A percentile compares a stretch with the other conserved stretches of the same genome.
These are phyloP conservation scores for Coleophora flavipennella DNA, from an alignment of 2,888 invertebrate genomes.

Conservation along the genomic window DNA sequence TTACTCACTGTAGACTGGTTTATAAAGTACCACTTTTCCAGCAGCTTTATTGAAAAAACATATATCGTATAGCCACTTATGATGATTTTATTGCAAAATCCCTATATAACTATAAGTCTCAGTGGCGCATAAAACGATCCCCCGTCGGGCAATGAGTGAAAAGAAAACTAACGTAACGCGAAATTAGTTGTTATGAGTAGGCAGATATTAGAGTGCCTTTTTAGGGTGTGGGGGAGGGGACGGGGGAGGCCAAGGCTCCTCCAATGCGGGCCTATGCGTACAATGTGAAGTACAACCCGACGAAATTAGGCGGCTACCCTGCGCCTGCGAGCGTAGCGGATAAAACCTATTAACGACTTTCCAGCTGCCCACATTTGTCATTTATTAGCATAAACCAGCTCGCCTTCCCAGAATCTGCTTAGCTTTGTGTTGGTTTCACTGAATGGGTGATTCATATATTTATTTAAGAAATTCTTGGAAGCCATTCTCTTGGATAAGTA, in stretches of 20 bases:
- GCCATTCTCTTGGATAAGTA: no score
- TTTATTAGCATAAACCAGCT: conserved; percentile 9
- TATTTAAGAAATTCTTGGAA: no score
- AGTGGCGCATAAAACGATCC: no score
- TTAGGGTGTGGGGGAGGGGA: conserved; percentile 22
- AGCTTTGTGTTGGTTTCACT: no score
- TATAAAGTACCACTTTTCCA: no score
- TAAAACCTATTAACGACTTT: conserved; percentile 6
- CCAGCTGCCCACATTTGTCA: conserved; percentile 3
- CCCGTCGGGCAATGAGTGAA: conserved; percentile 11
- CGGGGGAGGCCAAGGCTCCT: conserved; percentile 38
- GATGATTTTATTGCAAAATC: no score
- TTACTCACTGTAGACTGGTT: no score
- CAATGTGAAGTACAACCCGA: conserved; percentile 38
- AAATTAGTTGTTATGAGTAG: conserved; percentile 23
- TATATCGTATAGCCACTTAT: no score
- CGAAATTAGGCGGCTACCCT: conserved; percentile 22
- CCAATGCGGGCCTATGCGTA: conserved; percentile 64
- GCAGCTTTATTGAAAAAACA: no score
- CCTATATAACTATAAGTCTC: no score
- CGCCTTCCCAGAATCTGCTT: no score
- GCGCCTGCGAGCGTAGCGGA: neutral
- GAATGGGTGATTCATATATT: neutral
- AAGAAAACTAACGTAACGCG: conserved; percentile 23
- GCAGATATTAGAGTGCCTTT: conserved; percentile 40